Conservation (phyloP, 2,797 vertebrate species). For the Danio jaintianensis region DNA sequence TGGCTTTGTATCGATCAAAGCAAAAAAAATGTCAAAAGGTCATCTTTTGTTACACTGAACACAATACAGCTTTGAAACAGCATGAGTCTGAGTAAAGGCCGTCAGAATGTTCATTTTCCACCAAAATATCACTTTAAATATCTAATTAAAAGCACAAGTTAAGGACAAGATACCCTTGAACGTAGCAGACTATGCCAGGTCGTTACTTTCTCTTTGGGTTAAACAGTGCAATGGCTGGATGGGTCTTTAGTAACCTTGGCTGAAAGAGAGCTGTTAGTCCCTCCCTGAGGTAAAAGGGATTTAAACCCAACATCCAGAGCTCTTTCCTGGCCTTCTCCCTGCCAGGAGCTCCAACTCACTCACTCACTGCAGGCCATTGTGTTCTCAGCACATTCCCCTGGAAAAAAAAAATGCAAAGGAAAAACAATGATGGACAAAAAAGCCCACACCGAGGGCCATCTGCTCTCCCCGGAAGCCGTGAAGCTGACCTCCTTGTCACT, state of each 20-base stretch:
- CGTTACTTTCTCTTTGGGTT: conserved; percentile 46
- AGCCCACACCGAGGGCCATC: conserved; percentile 60
- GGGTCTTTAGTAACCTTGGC: conserved; percentile 57
- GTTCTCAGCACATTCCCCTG: conserved; percentile 48
- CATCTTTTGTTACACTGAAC: neutral
- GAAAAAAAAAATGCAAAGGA: conserved; percentile 34
- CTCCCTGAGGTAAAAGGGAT: conserved; percentile 53
- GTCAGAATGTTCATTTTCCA: neutral
- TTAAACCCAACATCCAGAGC: conserved; percentile 42
- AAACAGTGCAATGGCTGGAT: conserved; percentile 45
- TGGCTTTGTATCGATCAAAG: neutral
- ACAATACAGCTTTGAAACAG: neutral
- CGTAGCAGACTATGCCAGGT: conserved; percentile 25
- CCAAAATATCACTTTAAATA: neutral
- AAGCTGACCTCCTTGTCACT: conserved; percentile 65
- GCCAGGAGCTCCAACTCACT: conserved; percentile 40
- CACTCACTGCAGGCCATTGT: conserved; percentile 52
- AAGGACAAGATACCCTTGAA: conserved; percentile 46
- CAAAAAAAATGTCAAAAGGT: neutral
- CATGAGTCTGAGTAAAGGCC: neutral
- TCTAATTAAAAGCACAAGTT: conserved; percentile 26
- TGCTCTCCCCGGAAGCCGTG: conserved; percentile 60
- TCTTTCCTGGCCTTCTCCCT: conserved; percentile 25
- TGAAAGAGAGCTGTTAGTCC: conserved; percentile 53
- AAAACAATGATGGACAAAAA: conserved; percentile 55